Conservation (phyloP, 2,113 vertebrate genomes). For the Acanthisitta chloris region DNA sequence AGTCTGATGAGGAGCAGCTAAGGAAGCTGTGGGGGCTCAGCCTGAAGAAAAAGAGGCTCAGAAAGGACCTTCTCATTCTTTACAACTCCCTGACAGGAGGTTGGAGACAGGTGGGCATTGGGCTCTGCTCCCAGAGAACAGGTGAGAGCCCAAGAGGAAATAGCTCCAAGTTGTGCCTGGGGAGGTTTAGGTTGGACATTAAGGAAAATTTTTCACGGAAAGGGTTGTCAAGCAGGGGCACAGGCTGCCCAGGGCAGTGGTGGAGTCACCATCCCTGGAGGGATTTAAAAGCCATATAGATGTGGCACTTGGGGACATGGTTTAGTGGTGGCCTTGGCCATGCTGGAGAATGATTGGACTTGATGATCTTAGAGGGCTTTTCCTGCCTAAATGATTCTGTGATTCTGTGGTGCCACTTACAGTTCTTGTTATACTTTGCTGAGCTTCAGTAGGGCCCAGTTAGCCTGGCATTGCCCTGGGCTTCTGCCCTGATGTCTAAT, state of each 20-base stretch:
- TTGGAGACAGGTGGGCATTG: not conserved
- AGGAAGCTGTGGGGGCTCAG: not conserved
- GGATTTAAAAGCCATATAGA: rapidly evolving
- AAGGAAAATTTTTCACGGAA: rapidly evolving
- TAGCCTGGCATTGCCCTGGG: not conserved
- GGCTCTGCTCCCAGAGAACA: not conserved
- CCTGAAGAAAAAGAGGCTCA: not conserved
- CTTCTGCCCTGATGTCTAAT: rapidly evolving
- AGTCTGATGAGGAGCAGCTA: not conserved
- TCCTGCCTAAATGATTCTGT: not conserved
- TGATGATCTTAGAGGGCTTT: not conserved
- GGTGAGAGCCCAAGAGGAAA: not conserved
- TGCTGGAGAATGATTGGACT: not conserved
- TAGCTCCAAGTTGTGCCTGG: not conserved
- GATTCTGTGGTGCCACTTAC: not conserved
- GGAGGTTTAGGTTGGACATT: rapidly evolving
- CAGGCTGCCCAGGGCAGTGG: not conserved
- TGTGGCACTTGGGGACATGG: not conserved
- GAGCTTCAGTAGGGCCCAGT: rapidly evolving
- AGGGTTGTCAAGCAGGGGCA: not conserved
- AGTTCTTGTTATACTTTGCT: not conserved
- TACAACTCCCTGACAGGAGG: not conserved
- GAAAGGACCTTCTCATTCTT: not conserved
- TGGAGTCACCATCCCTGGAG: not conserved
- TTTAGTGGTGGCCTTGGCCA: not conserved